Percentiles rank a stretch among this genome's conserved stretches.
Conservation (phyloP, 2,113 vertebrate species). For the Zingel zingel region DNA sequence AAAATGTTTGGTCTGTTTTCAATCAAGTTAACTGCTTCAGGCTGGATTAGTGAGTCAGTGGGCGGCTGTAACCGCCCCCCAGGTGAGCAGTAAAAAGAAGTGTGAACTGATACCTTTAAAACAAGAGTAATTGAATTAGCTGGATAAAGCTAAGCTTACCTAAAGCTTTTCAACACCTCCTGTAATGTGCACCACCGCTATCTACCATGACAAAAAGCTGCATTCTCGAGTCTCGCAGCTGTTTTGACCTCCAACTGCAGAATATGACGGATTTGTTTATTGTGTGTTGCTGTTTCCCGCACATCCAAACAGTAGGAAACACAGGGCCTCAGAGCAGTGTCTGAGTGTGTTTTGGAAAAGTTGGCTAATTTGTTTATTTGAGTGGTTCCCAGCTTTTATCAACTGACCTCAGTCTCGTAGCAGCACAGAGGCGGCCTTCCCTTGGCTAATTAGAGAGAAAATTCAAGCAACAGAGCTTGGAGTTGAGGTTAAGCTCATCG, state of each 20-base stretch:
- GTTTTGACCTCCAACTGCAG: constrained; percentile 12
- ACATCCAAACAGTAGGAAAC: constrained; percentile 14
- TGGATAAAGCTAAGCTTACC: constrained; percentile 39
- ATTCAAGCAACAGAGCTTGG: constrained; percentile 53
- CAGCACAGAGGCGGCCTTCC: constrained; percentile 42
- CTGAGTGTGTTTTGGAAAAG: constrained; percentile 64
- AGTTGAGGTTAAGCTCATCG: constrained; percentile 75
- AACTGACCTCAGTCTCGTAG: constrained; percentile 64
- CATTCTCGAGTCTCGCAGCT: not conserved
- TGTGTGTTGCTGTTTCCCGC: constrained; percentile 31
- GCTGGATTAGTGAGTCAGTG: constrained; percentile 34
- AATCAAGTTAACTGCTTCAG: constrained; percentile 43
- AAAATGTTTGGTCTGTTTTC: constrained; percentile 45
- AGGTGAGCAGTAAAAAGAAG: constrained; percentile 69
- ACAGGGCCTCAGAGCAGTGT: not conserved
- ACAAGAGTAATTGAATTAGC: constrained; percentile 58
- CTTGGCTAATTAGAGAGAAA: constrained; percentile 72
- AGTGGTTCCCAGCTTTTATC: constrained; percentile 66
- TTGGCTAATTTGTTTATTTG: constrained; percentile 66
- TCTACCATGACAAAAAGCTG: constrained; percentile 13
- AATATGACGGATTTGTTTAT: constrained; percentile 61
- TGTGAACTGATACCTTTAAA: constrained; percentile 65
- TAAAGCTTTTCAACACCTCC: constrained; percentile 51
- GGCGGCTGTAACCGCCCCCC: constrained; percentile 41
- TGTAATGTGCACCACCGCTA: constrained; percentile 19